Conservation (phyloP, 2,113 vertebrate genomes). For the Poecilia latipinna region DNA sequence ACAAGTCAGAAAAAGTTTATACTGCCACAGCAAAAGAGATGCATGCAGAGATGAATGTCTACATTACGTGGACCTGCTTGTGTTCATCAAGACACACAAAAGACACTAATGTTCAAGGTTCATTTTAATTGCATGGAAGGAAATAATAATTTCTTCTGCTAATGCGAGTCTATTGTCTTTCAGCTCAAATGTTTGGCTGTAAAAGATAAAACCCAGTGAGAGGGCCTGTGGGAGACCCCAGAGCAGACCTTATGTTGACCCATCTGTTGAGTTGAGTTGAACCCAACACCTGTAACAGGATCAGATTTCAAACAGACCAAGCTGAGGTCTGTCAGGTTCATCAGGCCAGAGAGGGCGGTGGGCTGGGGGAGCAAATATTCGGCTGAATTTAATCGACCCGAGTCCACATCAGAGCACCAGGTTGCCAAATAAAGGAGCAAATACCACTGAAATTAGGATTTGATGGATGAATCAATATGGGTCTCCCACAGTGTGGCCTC, state of each 20-base stretch:
- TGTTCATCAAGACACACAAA: too few relatives aligned
- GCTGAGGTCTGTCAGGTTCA: background rate
- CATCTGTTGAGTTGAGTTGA: background rate
- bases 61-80: too few relatives aligned
- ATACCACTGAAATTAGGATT: constrained; percentile 32
- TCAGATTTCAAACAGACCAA: constrained; percentile 23
- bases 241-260: too few relatives aligned
- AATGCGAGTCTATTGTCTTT: too few relatives aligned
- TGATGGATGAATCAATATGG: constrained; percentile 40
- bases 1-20: too few relatives aligned
- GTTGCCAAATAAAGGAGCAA: background rate
- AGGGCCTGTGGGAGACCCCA: background rate
- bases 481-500: background rate
- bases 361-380: background rate
- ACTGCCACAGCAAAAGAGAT: too few relatives aligned
- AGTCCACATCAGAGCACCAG: background rate
- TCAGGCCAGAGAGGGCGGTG: background rate
- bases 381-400: background rate
- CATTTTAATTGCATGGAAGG: too few relatives aligned
- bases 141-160: too few relatives aligned
- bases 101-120: too few relatives aligned
- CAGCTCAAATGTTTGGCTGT: too few relatives aligned
- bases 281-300: background rate
- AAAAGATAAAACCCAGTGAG: too few relatives aligned
- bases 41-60: too few relatives aligned